Evolutionary conservation across 2,888 invertebrate species (phyloP).

Genomic region (Terebella lapidaria): DNA sequence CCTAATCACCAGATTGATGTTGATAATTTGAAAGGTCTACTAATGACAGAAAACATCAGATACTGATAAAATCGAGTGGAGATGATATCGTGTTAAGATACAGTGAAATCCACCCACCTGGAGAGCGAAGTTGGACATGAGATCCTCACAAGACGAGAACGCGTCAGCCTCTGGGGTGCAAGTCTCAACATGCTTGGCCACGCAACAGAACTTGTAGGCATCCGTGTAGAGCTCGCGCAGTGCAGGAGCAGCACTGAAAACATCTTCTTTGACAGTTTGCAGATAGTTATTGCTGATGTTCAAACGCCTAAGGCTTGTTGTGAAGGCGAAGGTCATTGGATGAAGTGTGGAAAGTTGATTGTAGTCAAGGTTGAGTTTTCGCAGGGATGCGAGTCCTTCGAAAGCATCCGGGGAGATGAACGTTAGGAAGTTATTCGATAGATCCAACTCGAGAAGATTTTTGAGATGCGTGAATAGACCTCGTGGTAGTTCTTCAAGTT

Average conservation of each 20-base stretch:
- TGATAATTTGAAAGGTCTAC: too few species aligned
- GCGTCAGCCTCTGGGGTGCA: slow-evolving; percentile 26
- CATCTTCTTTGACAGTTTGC: slow-evolving; percentile 11
- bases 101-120: too few species aligned
- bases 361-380: slow-evolving; percentile 14
- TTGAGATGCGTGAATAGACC: slow-evolving; percentile 11
- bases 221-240: slow-evolving; percentile 29
- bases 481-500: slow-evolving; percentile 5
- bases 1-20: too few species aligned
- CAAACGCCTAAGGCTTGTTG: slow-evolving; percentile 9
- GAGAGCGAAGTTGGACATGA: slow-evolving; percentile 26
- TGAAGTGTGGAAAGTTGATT: slow-evolving; percentile 9
- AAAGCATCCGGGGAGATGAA: slow-evolving; percentile 11
- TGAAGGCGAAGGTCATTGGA: not conserved
- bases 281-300: slow-evolving; percentile 12
- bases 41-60: too few species aligned
- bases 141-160: slow-evolving; percentile 30
- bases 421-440: slow-evolving; percentile 21
- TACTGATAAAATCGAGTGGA: too few species aligned
- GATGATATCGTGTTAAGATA: not conserved
- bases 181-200: slow-evolving; percentile 24
- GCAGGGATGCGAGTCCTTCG: slow-evolving; percentile 14
- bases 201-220: slow-evolving; percentile 44
- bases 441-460: slow-evolving; percentile 20
- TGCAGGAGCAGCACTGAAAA: slow-evolving; percentile 6